Percentiles rank a stretch among this genome's conserved stretches.
Evolutionary conservation across 2,888 invertebrate species (phyloP).

Genomic region (Tetanocera ferruginea): DNA sequence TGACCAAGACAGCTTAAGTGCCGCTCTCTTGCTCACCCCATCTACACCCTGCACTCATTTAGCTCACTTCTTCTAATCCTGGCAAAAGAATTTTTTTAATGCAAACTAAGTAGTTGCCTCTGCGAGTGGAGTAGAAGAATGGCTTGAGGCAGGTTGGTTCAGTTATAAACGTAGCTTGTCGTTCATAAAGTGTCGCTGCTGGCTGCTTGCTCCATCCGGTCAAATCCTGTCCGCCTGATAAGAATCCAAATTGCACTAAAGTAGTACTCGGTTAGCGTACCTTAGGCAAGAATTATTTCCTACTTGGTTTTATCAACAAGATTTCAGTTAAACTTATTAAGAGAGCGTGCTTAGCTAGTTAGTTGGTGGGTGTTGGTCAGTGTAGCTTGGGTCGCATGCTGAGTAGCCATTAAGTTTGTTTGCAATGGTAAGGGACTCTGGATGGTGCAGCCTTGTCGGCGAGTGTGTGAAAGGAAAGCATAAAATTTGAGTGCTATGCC

Average conservation of each 20-base stretch:
- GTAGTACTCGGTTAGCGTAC: not conserved
- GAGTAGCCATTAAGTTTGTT: not conserved
- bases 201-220: conserved; percentile 1
- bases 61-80: not conserved
- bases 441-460: not conserved
- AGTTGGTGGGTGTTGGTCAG: not conserved
- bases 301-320: conserved; percentile 1
- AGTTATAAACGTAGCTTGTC: too few relatives aligned
- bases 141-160: not conserved
- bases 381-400: not conserved
- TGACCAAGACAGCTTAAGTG: not conserved
- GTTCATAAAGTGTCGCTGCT: too few relatives aligned
- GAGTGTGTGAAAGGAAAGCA: not conserved
- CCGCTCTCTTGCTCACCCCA: not conserved
- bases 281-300: conserved; percentile 6
- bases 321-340: conserved; percentile 16
- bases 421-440: not conserved
- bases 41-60: not conserved
- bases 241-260: conserved; percentile 16
- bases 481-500: not conserved
- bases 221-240: conserved; percentile 14
- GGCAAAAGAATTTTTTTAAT: not conserved
- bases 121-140: not conserved
- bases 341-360: not conserved
- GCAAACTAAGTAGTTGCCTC: not conserved